Conservation (phyloP, 2,797 vertebrate species). For the Tiaroga cobitis region DNA sequence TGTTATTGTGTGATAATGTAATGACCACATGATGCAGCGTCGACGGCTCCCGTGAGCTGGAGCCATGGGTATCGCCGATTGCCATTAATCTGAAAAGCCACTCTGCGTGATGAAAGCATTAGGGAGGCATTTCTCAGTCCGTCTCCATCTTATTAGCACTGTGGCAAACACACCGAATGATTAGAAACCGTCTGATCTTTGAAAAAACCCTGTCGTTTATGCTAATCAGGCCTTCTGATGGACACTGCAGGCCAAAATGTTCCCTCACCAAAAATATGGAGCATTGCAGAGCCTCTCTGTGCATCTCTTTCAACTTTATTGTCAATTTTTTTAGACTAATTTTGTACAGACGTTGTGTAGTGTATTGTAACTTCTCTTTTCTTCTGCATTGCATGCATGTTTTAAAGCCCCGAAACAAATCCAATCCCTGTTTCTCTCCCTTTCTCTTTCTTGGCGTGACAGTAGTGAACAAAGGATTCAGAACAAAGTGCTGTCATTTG, state of each 20-base stretch:
- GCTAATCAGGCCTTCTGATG: slow-evolving; percentile 38
- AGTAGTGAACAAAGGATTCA: slow-evolving; percentile 21
- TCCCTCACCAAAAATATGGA: slow-evolving; percentile 34
- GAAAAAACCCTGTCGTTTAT: slow-evolving; percentile 46
- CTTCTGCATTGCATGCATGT: slow-evolving; percentile 4
- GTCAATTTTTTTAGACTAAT: background rate
- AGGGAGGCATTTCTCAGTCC: slow-evolving; percentile 46
- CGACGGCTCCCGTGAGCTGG: slow-evolving; percentile 12
- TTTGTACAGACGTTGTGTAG: background rate
- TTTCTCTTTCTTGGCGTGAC: slow-evolving; percentile 4
- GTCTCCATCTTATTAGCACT: slow-evolving; percentile 48
- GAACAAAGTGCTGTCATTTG: slow-evolving; percentile 36
- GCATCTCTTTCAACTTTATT: slow-evolving; percentile 17
- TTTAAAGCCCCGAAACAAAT: background rate
- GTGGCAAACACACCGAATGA: slow-evolving; percentile 41
- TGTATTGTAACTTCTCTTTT: background rate
- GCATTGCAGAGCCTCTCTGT: slow-evolving; percentile 19
- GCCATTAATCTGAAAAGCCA: slow-evolving; percentile 66
- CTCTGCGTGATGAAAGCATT: slow-evolving; percentile 67
- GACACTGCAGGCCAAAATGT: slow-evolving; percentile 41
- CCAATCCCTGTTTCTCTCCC: background rate
- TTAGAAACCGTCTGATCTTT: slow-evolving; percentile 56
- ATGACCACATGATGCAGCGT: slow-evolving; percentile 15
- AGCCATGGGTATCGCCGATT: slow-evolving; percentile 63
- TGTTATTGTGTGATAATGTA: slow-evolving; percentile 51